These are phyloP conservation scores for Gorsachius goisagi DNA, from an alignment of 2,113 vertebrate genomes.

Conservation along the genomic window DNA sequence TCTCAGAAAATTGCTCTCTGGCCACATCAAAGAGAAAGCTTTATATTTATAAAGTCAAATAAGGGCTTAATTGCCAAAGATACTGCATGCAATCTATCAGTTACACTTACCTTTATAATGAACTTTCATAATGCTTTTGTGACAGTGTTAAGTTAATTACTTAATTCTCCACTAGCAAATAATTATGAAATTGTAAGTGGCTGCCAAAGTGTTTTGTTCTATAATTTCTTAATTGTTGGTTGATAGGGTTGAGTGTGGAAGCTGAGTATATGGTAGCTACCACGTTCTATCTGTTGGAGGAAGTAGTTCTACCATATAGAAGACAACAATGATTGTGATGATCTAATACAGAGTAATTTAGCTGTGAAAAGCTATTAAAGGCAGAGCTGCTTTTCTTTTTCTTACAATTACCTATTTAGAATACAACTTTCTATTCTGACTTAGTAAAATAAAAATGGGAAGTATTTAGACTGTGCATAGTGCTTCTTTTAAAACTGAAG, in stretches of 20 bases:
- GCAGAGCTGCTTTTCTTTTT: background rate
- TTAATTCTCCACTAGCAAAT: background rate
- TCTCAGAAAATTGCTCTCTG: background rate
- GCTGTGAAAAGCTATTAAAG: background rate
- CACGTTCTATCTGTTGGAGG: background rate
- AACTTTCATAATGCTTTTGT: background rate
- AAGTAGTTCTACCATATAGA: background rate
- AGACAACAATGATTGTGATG: background rate
- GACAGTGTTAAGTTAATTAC: background rate
- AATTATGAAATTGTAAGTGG: background rate
- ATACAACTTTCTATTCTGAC: background rate
- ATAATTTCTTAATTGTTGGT: background rate
- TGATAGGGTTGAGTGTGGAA: background rate
- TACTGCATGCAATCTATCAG: background rate
- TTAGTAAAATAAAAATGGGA: background rate
- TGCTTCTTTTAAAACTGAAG: background rate
- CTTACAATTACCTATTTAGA: background rate
- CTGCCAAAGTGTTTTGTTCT: background rate
- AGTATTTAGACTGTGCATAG: background rate
- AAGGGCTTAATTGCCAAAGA: background rate
- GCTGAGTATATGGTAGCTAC: background rate
- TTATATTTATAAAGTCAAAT: background rate
- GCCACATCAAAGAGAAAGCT: background rate
- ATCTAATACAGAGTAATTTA: background rate
- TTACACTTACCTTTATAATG: background rate